These are phyloP conservation scores for Temnothorax ravouxi DNA, from an alignment of 2,888 invertebrate species.

Conservation along the genomic window DNA sequence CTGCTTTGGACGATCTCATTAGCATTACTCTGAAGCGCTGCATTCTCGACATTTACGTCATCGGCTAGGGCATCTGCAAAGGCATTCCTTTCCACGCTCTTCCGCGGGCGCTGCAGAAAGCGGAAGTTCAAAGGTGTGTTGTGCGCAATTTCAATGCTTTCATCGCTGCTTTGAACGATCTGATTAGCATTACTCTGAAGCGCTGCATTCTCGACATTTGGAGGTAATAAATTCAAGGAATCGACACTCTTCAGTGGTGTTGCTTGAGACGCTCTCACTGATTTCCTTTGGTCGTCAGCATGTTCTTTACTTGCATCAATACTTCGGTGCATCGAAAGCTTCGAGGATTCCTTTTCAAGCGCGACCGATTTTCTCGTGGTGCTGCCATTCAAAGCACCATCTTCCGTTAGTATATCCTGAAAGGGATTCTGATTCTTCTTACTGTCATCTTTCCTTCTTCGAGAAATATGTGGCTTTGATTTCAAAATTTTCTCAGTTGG, in stretches of 20 bases:
- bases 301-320: neutral
- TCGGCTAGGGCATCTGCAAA: slow-evolving; percentile 37
- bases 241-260: neutral
- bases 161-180: neutral
- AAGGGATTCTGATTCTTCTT: slow-evolving; percentile 57
- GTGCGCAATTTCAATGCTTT: neutral
- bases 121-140: slow-evolving; percentile 10
- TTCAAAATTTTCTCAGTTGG: slow-evolving; percentile 55
- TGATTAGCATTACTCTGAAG: neutral
- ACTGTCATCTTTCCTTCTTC: neutral
- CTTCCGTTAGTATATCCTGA: slow-evolving; percentile 44
- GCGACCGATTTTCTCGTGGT: neutral
- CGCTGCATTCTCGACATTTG: slow-evolving; percentile 37
- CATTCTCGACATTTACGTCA: slow-evolving; percentile 35
- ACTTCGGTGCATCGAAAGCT: neutral
- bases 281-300: neutral
- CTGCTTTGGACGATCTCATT: neutral
- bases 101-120: neutral
- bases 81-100: neutral
- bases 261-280: neutral
- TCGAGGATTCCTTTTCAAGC: neutral
- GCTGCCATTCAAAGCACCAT: neutral
- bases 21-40: neutral
- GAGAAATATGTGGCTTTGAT: slow-evolving; percentile 52
- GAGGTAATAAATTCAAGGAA: neutral